A percentile compares a stretch with the other conserved stretches of the same genome.
Evolutionary conservation across 2,113 vertebrate species (phyloP).

Genomic region (Hiodon alosoides): DNA sequence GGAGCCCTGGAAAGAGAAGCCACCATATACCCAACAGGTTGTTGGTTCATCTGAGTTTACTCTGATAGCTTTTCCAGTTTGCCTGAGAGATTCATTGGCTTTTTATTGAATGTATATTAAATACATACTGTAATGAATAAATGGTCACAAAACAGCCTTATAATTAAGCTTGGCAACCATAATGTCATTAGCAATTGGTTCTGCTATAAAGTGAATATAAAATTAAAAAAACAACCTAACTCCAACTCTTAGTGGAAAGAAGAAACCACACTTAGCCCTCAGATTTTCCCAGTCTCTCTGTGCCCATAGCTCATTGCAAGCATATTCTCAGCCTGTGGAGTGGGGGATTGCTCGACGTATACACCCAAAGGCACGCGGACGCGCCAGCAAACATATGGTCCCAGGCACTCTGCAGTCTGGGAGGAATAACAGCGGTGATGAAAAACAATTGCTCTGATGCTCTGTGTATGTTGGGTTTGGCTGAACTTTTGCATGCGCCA

Average conservation of each 20-base stretch:
- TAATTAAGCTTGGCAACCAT: no score
- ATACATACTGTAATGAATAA: no score
- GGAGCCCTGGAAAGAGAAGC: slow-evolving; percentile 36
- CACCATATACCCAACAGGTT: slow-evolving; percentile 15
- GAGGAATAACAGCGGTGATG: slow-evolving; percentile 22
- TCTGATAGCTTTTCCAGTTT: neutral
- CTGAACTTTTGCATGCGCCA: slow-evolving; percentile 30
- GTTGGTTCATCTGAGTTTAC: neutral
- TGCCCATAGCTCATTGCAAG: slow-evolving; percentile 15
- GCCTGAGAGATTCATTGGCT: neutral
- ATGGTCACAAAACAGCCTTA: no score
- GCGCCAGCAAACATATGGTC: slow-evolving; percentile 25
- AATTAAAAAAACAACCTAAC: no score
- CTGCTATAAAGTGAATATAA: no score
- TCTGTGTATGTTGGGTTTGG: slow-evolving; percentile 33
- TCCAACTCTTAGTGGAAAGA: no score
- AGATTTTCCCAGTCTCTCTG: neutral
- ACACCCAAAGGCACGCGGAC: slow-evolving; percentile 2
- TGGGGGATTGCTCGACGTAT: slow-evolving; percentile 23
- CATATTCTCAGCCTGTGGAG: slow-evolving; percentile 19
- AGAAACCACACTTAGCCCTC: neutral
- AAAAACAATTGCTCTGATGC: slow-evolving; percentile 33
- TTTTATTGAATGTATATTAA: no score
- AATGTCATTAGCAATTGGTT: no score
- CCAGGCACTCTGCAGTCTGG: slow-evolving; percentile 20